These are phyloP conservation scores for Amphibalanus amphitrite DNA, from an alignment of 1,140 invertebrate species.

Conservation along the genomic window DNA sequence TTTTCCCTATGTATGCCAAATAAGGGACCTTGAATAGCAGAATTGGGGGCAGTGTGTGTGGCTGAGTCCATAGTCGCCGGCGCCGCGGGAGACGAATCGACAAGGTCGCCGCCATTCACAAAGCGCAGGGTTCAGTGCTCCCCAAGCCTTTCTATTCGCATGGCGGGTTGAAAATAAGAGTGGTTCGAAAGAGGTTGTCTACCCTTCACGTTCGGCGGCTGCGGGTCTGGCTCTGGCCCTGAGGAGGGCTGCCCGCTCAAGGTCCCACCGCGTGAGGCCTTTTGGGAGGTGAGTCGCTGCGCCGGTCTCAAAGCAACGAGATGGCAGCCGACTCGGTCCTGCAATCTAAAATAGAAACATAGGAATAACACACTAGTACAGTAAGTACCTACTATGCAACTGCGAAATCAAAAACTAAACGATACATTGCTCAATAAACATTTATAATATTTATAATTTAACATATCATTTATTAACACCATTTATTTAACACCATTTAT, in stretches of 20 bases:
- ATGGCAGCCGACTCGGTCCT: too few relatives aligned
- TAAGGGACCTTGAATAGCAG: neutral
- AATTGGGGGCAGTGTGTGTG: neutral
- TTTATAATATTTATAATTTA: too few relatives aligned
- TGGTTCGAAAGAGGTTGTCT: neutral
- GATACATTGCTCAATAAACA: too few relatives aligned
- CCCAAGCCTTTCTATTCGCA: neutral
- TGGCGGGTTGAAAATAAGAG: neutral
- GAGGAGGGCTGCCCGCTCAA: neutral
- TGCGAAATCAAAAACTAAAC: too few relatives aligned
- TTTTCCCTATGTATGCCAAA: neutral
- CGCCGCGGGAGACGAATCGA: neutral
- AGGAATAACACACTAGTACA: too few relatives aligned
- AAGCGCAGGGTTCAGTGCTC: neutral
- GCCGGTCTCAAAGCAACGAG: too few relatives aligned
- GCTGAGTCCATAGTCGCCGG: neutral
- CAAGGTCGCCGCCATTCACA: neutral
- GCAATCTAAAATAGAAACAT: too few relatives aligned
- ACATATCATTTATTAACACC: too few relatives aligned
- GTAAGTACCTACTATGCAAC: too few relatives aligned
- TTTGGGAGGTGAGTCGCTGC: too few relatives aligned
- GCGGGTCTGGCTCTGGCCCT: too few relatives aligned
- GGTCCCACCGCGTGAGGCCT: neutral
- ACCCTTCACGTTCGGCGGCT: neutral
- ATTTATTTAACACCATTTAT: too few relatives aligned